Percentiles rank a stretch among this genome's conserved stretches.
Evolutionary conservation across 2,113 vertebrate genomes (phyloP).

Genomic region (Laticauda colubrina): DNA sequence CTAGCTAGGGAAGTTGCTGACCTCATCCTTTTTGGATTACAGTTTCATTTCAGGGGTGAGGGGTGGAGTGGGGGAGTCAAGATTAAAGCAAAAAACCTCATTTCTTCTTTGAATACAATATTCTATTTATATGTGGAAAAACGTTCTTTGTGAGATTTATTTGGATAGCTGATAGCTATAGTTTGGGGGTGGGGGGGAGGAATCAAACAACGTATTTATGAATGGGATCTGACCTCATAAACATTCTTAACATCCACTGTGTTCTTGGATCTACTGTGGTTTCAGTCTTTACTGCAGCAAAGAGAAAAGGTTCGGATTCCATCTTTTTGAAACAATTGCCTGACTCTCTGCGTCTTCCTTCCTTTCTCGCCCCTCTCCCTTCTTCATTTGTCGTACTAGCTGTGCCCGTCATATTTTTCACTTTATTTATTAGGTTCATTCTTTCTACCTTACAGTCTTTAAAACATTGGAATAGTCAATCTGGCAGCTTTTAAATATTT

Average conservation of each 20-base stretch:
- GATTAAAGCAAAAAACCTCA: background rate
- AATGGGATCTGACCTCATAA: background rate
- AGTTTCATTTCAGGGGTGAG: background rate
- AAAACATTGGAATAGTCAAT: background rate
- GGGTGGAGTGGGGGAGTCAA: background rate
- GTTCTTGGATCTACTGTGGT: background rate
- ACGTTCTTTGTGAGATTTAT: background rate
- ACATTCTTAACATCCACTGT: background rate
- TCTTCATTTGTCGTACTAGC: background rate
- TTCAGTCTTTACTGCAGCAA: background rate
- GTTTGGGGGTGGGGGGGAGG: background rate
- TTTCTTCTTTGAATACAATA: background rate
- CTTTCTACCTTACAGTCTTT: background rate
- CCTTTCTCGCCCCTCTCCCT: background rate
- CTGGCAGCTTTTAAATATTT: background rate
- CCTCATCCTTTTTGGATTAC: background rate
- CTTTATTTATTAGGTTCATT: background rate
- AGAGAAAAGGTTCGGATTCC: background rate
- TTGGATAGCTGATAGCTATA: background rate
- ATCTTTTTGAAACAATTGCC: background rate
- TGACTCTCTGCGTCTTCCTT: background rate
- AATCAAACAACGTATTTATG: background rate
- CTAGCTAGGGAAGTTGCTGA: background rate
- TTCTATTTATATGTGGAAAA: background rate
- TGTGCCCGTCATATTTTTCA: background rate